phyloP scores from a whole-genome alignment of 2,888 invertebrate genomes.

The Imbricaverruca yamaguchii region DNA sequence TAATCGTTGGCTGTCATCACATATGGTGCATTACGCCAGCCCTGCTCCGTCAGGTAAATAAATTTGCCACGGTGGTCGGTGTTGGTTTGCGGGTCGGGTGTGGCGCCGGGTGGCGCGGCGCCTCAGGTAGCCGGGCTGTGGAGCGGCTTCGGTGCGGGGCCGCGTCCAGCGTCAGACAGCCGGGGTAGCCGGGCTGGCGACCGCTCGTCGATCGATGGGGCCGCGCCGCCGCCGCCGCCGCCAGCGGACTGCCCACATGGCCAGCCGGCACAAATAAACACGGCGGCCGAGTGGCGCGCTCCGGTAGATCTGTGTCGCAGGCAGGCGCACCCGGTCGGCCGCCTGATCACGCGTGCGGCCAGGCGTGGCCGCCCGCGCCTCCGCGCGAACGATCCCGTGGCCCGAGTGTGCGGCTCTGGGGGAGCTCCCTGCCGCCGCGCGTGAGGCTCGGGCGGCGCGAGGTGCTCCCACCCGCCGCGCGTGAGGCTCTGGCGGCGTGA shows the following conservation, averaged over 20 bases:
- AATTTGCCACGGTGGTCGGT: background rate
- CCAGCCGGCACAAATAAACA: background rate
- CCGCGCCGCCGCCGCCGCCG: background rate
- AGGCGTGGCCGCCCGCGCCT: background rate
- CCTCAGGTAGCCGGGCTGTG: background rate
- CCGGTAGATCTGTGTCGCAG: background rate
- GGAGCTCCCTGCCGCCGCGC: too few species aligned
- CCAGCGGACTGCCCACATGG: background rate
- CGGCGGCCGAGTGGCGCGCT: background rate
- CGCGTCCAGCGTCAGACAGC: too few species aligned
- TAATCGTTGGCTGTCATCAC: slow-evolving; percentile 19
- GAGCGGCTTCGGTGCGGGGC: background rate
- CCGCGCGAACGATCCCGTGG: too few species aligned
- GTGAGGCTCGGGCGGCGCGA: too few species aligned
- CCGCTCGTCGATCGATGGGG: background rate
- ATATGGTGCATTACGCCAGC: slow-evolving; percentile 17
- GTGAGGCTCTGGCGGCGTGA: too few species aligned
- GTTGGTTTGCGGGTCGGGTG: background rate
- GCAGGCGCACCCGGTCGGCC: background rate
- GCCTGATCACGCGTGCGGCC: background rate
- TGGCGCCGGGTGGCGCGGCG: background rate
- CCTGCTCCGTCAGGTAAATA: slow-evolving; percentile 7
- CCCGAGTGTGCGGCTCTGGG: too few species aligned
- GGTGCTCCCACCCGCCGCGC: too few species aligned
- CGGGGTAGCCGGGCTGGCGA: background rate